Conservation (phyloP, 2,113 vertebrate species). For the Bos taurus region DNA sequence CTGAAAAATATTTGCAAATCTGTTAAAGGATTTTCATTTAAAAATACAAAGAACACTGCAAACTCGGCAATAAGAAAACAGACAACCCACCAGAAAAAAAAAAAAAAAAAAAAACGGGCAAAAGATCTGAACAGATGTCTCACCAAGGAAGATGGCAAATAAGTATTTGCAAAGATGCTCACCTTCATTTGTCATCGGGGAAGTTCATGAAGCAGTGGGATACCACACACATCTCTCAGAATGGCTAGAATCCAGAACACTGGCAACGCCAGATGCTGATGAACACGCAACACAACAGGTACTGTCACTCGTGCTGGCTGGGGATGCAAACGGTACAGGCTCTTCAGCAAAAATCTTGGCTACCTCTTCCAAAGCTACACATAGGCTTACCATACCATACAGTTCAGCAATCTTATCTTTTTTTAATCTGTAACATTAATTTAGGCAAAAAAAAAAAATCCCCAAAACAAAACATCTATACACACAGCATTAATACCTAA, state of each 20-base stretch:
- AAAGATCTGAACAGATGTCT: background rate
- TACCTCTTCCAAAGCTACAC: background rate
- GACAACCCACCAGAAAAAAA: background rate
- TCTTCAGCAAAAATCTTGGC: background rate
- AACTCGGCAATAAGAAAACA: background rate
- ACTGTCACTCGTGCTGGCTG: too few species aligned
- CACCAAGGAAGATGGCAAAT: background rate
- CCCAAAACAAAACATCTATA: slow-evolving; percentile 39
- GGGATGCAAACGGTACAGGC: background rate
- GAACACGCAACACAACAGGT: too few species aligned
- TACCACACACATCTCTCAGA: background rate
- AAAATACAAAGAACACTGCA: background rate
- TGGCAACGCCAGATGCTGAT: background rate
- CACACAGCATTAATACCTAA: slow-evolving; percentile 57
- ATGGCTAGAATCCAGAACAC: background rate
- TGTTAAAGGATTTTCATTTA: background rate
- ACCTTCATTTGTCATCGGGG: background rate
- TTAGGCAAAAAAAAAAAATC: slow-evolving; percentile 56
- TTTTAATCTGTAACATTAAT: slow-evolving; percentile 70
- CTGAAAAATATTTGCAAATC: background rate
- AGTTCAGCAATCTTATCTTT: background rate
- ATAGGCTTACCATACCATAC: background rate
- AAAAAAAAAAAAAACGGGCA: background rate
- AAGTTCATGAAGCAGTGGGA: background rate
- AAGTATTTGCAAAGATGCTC: background rate